Conservation (phyloP, 2,888 invertebrate genomes). For the Hypselothyrea guttata region DNA sequence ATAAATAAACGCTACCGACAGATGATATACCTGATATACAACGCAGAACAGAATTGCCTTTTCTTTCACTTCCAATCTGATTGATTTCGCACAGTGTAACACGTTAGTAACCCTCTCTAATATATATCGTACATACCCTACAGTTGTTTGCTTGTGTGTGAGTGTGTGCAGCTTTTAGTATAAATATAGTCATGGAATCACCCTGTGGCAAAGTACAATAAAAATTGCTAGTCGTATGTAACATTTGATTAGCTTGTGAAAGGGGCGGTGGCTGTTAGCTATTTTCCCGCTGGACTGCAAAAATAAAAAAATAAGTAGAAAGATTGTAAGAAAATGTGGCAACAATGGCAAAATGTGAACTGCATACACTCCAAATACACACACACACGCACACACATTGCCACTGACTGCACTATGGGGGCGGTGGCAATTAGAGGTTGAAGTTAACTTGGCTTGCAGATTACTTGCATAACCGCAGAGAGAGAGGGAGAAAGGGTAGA, state of each 20-base stretch:
- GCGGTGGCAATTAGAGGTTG: constrained; percentile 66
- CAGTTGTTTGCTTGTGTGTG: constrained; percentile 1
- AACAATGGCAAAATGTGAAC: constrained; percentile 30
- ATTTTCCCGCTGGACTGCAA: constrained; percentile 5
- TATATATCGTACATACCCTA: neutral
- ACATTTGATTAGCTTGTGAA: constrained; percentile 71
- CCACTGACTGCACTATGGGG: constrained; percentile 51
- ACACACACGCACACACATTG: constrained; percentile 33
- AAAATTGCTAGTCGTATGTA: constrained; percentile 66
- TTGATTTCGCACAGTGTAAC: too few relatives aligned
- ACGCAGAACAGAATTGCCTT: too few relatives aligned
- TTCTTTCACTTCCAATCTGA: too few relatives aligned
- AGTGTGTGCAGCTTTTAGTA: constrained; percentile 15
- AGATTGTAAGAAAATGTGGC: constrained; percentile 8
- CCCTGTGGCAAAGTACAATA: constrained; percentile 69
- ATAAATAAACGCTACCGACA: too few relatives aligned
- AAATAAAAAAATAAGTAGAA: neutral
- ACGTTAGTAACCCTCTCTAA: neutral
- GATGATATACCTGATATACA: too few relatives aligned
- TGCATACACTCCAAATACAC: neutral
- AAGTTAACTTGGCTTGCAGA: constrained; percentile 53
- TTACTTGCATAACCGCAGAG: constrained; percentile 47
- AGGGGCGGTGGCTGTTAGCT: constrained; percentile 14
- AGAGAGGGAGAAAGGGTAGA: too few relatives aligned
- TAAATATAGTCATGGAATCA: constrained; percentile 48